Evolutionary conservation across 2,888 invertebrate species (phyloP).

Genomic region (Petrolisthes manimaculis): DNA sequence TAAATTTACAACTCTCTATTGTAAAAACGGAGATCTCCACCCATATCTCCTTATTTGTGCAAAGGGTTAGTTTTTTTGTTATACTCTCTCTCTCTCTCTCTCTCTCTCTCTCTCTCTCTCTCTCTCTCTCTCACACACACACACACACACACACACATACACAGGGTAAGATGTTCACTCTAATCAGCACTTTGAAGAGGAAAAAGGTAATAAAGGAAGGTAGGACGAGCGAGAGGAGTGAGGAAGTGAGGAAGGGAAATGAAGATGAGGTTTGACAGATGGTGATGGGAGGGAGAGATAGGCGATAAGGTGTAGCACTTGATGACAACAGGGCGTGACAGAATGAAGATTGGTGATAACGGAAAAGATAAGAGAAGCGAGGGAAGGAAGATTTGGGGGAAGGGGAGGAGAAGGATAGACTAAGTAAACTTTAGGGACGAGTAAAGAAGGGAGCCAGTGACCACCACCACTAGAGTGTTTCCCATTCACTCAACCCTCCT

Average conservation of each 20-base stretch:
- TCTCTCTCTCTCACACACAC: too few species aligned
- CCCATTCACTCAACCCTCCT: neutral
- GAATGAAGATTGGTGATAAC: neutral
- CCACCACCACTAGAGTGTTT: neutral
- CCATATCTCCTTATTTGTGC: neutral
- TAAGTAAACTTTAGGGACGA: neutral
- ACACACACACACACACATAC: too few species aligned
- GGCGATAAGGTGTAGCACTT: neutral
- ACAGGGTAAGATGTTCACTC: too few species aligned
- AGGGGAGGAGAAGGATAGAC: neutral
- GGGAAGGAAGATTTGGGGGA: neutral
- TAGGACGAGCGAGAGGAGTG: neutral
- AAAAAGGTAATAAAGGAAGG: neutral
- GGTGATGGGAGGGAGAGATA: neutral
- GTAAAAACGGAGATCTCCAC: neutral
- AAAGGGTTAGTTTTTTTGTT: neutral
- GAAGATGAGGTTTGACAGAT: neutral
- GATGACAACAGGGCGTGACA: neutral
- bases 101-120: neutral
- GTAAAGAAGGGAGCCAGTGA: neutral
- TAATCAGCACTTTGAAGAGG: neutral
- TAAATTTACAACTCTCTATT: too few species aligned
- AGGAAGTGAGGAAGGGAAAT: neutral
- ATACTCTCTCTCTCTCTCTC: slow-evolving; percentile 8
- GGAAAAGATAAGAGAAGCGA: neutral